Base-by-base conservation (phyloP, 2,888 invertebrate genomes). In the Dascillus cervinus region DNA sequence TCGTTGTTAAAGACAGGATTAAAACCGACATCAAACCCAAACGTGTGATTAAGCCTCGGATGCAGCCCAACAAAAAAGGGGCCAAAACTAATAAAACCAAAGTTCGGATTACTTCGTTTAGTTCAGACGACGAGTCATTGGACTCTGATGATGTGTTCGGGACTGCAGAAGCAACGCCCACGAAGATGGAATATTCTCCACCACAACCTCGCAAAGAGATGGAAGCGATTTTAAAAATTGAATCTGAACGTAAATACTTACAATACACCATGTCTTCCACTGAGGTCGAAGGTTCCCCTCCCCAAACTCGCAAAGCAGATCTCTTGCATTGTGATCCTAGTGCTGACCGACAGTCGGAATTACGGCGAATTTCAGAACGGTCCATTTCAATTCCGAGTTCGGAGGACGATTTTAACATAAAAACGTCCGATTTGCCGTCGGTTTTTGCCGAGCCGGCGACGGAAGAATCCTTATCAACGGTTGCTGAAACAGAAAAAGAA, bases 81-180 rank as follows among this genome's bases (percentile, higher is more conserved):
- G 70, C 73, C 3, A 77, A 77, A 60, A 75, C 75, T 49, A 74
- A 65, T 39, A 81, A 74, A 49, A 70, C 69, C 27, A 82, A 82
- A 64, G 81, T 79, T 26, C 66, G 82, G 37, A 82, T 82, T 15
- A 82, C 82, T 2, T 82, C 82, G 1, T 82, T 82, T 49, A 82
- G 81, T 29, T 82, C 82, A 0, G 82, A 82, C 45, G 82, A 82
- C 49, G 82, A 82, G 64, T 82, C 81, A 41, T 67, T 82, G 8
- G 82, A 82, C 62, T 82, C 82, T 0, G 82, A 82, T 58, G 82
- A 82, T 58, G 82, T 82, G 1, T 82, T 82, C 54, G 82, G 82
- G 13, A 80, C 79, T 13, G 79, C 82, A 1, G 82, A 82, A 62
- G 80, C 81, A 9, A 80, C 80, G 34, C 82, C 82, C 2, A 72